Evolutionary conservation across 2,797 vertebrate species (phyloP), one percentile per base, ranked within the genome.

Genomic region (Argentina silus): DNA sequence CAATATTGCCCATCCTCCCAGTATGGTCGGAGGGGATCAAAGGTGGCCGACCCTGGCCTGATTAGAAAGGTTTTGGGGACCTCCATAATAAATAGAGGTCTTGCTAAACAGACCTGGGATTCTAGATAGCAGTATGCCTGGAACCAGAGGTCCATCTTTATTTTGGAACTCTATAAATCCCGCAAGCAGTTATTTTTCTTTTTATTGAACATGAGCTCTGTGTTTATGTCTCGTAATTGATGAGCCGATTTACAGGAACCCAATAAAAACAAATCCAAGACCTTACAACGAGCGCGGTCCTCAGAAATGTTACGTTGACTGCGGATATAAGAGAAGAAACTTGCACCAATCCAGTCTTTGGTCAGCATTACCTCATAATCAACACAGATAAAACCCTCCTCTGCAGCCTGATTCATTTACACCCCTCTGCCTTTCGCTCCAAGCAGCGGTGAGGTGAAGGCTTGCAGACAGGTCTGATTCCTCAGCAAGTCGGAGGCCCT

Each of bases 341-440:
- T 83, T 64, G 81, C 83, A 72, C 76, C 77, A 43, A 70, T 56
- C 78, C 77, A 87, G 84, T 90, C 86, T 87, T 60, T 66, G 82
- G 82, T 92, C 89, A 92, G 89, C 90, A 89, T 81, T 91, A 90
- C 88, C 82, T 82, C 85, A 77, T 12, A 80, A 79, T 84, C 78
- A 70, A 80, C 83, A 77, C 75, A 70, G 83, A 83, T 75, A 74
- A 83, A 83, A 84, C 83, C 78, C 82, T 89, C 83, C 62, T 76
- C 85, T 86, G 80, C 90, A 89, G 91, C 89, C 82, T 90, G 89
- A 90, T 91, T 88, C 90, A 90, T 90, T 85, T 83, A 78, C 43
- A 76, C 76, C 74, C 78, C 87, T 80, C 88, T 84, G 80, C 86
- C 88, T 87, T 86, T 90, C 86, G 86, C 86, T 91, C 90, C 88